phyloP scores from a whole-genome alignment of 2,888 invertebrate species.

The Thumatha senex region DNA sequence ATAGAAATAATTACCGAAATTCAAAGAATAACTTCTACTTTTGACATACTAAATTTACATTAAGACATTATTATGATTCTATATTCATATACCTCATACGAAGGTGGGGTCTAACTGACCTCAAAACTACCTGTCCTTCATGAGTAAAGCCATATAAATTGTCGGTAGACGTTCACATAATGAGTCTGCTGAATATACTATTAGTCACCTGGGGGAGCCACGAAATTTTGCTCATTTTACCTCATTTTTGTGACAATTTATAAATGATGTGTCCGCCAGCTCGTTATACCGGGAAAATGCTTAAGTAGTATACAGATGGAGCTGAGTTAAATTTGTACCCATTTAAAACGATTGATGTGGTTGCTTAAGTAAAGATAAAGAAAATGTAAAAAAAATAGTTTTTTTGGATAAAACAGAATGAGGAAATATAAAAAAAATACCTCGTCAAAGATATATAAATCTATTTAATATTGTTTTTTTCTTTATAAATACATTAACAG shows the following conservation, averaged over 20 bases:
- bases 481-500: too few relatives aligned
- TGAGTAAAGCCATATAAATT: constrained; percentile 8
- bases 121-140: constrained; percentile 1
- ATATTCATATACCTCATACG: too few relatives aligned
- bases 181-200: constrained; percentile 6
- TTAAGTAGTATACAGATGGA: constrained; percentile 3
- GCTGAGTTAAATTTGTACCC: not conserved
- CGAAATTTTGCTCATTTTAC: constrained; percentile 2
- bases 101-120: not conserved
- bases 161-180: constrained; percentile 1
- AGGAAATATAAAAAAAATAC: not conserved
- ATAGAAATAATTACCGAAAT: too few relatives aligned
- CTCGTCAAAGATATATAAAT: not conserved
- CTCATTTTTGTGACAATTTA: constrained; percentile 8
- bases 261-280: constrained; percentile 2
- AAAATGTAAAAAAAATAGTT: not conserved
- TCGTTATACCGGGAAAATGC: constrained; percentile 1
- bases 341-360: not conserved
- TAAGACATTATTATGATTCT: too few relatives aligned
- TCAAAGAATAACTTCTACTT: too few relatives aligned
- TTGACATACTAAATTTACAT: too few relatives aligned
- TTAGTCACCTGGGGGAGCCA: constrained; percentile 5
- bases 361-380: not conserved
- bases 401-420: not conserved
- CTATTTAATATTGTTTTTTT: too few relatives aligned